Percentiles rank a stretch among this genome's conserved stretches.
Evolutionary conservation across 2,888 invertebrate genomes (phyloP).

Genomic region (Tenthredo livida): DNA sequence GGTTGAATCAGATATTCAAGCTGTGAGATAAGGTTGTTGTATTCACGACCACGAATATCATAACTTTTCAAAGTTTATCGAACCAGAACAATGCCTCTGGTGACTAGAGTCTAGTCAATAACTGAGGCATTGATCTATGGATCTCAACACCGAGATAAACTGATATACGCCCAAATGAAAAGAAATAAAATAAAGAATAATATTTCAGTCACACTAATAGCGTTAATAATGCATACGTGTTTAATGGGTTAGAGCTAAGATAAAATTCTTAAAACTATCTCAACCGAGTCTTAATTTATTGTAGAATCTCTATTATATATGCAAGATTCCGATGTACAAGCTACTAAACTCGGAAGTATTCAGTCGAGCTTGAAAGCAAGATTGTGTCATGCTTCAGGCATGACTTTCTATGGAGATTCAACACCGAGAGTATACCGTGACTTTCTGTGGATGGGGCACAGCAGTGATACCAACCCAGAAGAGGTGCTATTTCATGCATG

Average conservation of each 20-base stretch:
- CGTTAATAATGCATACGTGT: background rate
- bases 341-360: background rate
- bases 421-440: background rate
- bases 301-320: background rate
- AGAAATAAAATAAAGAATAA: background rate
- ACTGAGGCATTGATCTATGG: background rate
- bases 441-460: too few species aligned
- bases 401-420: slow-evolving; percentile 2
- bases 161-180: background rate
- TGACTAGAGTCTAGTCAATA: too few species aligned
- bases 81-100: background rate
- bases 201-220: background rate
- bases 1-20: background rate
- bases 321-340: background rate
- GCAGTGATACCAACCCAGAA: too few species aligned
- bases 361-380: slow-evolving; percentile 36
- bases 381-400: slow-evolving; percentile 22
- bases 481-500: too few species aligned
- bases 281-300: background rate
- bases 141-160: background rate
- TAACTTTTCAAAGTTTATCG: background rate
- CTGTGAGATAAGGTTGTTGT: background rate
- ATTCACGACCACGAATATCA: background rate
- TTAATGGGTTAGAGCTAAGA: background rate
- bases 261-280: background rate